These are phyloP conservation scores for Drosophila infuscata DNA, from an alignment of 2,888 invertebrate genomes.

Conservation along the genomic window DNA sequence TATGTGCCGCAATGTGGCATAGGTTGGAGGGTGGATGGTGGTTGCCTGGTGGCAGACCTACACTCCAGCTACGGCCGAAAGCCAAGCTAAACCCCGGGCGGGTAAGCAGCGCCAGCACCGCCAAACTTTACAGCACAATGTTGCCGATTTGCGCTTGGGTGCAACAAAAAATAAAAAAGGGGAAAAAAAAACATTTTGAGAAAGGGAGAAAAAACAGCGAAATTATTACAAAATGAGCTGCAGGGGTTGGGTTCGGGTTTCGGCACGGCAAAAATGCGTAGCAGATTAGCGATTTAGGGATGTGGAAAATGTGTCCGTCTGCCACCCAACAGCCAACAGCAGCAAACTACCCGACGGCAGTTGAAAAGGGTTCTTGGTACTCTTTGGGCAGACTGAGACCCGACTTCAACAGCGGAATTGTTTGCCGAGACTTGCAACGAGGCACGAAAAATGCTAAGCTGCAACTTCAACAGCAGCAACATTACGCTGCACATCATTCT, in stretches of 20 bases:
- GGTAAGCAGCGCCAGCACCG: conserved; percentile 25
- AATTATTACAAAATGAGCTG: conserved; percentile 68
- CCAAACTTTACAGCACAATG: conserved; percentile 75
- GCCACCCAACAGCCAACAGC: conserved; percentile 42
- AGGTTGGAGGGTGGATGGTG: not conserved
- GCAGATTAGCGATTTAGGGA: conserved; percentile 83
- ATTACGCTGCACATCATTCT: conserved; percentile 33
- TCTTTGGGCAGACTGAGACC: conserved; percentile 5
- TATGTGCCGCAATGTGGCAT: conserved; percentile 57
- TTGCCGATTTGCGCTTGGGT: conserved; percentile 77
- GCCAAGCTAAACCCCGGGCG: conserved; percentile 52
- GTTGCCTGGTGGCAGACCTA: conserved; percentile 22
- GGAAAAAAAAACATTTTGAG: not conserved
- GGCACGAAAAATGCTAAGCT: conserved; percentile 59
- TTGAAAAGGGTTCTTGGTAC: conserved; percentile 51
- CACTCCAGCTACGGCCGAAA: conserved; percentile 22
- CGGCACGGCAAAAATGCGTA: conserved; percentile 72
- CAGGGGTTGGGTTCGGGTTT: conserved; percentile 8
- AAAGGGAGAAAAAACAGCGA: conserved; percentile 42
- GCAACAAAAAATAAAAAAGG: conserved; percentile 46
- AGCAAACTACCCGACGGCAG: conserved; percentile 13
- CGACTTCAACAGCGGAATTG: conserved; percentile 40
- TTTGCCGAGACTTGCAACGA: conserved; percentile 43
- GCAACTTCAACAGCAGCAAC: conserved; percentile 56
- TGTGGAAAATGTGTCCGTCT: conserved; percentile 80